Base-by-base conservation (phyloP, 2,797 vertebrate genomes). In the Xiphophorus birchmanni region DNA sequence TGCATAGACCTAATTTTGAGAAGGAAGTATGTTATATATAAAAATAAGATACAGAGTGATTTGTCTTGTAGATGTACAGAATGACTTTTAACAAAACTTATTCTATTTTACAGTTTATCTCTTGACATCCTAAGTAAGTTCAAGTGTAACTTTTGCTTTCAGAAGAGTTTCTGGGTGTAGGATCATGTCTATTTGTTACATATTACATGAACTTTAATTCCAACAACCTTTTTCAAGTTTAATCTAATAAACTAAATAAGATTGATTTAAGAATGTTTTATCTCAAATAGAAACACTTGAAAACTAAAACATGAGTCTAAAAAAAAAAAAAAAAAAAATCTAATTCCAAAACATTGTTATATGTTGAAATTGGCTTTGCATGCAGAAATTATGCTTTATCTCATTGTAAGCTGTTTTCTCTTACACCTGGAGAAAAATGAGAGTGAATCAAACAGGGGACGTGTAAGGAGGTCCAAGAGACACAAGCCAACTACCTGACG, bases 401-500 rank as follows among this genome's bases (percentile, higher is more conserved):
- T 63, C n/a, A 60, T 29, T 18, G 15, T n/a, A 45, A 75, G 44
- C 56, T 35, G 35, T 40, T 74, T 37, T 37, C n/a, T 79, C 67
- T 58, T 48, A 10, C 40, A 23, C 26, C 54, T 6, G 29, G 44
- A 48, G 48, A 75, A 42, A 54, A 42, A 44, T 35, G 37, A 13
- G 35, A 54, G 11, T 17, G 47, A 58, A 52, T 3, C 10, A 35
- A 13, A 26, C 32, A 72, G 54, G 48, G 29, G 73, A 69, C 21
- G 11, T 17, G 54, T 65, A 44, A 45, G 17, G 3, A 23, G 63
- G 73, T 54, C 72, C 42, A 52, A 83, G 47, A 56, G 47, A 60
- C 40, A 58, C 12, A 29, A 75, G 72, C 15, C 15, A 48, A 85
- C 75, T 92, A 99, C 98, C 98, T 95, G 96, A 93, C 5, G 97